Evolutionary conservation across 2,797 vertebrate species (phyloP), one percentile per base, ranked within the genome.

Genomic region (Kryptopterus vitreolus): DNA sequence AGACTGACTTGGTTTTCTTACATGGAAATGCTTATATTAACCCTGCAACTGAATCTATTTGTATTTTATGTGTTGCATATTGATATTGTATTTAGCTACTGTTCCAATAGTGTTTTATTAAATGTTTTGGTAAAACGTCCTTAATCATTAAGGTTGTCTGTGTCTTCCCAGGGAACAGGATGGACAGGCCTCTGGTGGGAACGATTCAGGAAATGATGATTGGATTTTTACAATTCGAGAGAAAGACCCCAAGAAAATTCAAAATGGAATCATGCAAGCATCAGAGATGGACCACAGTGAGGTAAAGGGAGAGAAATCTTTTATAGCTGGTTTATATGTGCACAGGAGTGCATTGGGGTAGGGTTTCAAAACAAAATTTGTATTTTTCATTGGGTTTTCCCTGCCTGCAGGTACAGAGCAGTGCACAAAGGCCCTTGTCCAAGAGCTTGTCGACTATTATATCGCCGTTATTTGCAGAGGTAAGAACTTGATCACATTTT

Each of bases 201-300:
- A 92, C 1, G 94, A 95, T 57, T 82, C 94, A n/a, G 90, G 83
- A 59, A 87, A 82, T 0, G 91, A 93, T 1, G 89, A 94, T 61
- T 99, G 97, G 97, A 95, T 94, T 88, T 99, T 98, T 86, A 98
- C 97, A 69, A 95, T 97, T 89, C 92, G 88, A 88, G 95, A 96
- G 87, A 95, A 91, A 88, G 94, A 96, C 82, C 92, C 92, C 26
- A 92, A 94, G 69, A 94, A 89, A 81, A 59, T 95, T 24, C 93
- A 93, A 83, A 96, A 97, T 0, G 95, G 95, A 83, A 92, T 93
- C 29, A 88, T 91, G 4, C 92, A 92, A 83, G 88, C 87, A 0
- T 89, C 91, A 0, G 93, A 95, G 69, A 83, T 95, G 10, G 92
- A 93, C 20, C 70, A 88, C 89, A 85, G 92, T 90, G 80, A 92